phyloP scores from a whole-genome alignment of 2,888 invertebrate genomes.

The Hartigia nigra region DNA sequence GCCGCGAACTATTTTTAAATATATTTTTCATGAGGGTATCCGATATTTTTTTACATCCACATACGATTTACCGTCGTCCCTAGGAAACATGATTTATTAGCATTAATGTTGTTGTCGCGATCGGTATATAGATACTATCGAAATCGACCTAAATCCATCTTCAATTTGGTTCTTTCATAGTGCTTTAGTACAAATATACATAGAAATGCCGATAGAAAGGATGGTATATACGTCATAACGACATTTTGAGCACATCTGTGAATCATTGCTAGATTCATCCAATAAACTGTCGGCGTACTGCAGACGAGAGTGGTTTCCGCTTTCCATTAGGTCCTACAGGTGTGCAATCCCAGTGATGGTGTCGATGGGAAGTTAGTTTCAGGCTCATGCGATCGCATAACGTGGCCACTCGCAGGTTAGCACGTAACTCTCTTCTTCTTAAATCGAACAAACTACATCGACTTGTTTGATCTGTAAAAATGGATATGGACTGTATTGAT shows the following conservation, averaged over 20 bases:
- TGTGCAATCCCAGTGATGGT: background rate
- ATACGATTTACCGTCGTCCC: background rate
- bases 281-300: background rate
- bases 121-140: background rate
- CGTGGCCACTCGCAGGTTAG: background rate
- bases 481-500: background rate
- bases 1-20: background rate
- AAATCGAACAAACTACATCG: background rate
- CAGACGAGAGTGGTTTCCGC: background rate
- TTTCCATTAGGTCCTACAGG: background rate
- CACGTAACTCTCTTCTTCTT: background rate
- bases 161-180: background rate
- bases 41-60: background rate
- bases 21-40: too few species aligned
- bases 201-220: background rate
- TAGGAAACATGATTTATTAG: background rate
- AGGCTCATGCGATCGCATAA: background rate
- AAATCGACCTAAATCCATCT: background rate
- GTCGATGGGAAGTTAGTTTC: background rate
- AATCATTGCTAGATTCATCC: background rate
- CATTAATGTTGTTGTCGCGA: background rate
- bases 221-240: background rate
- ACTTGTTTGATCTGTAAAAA: background rate
- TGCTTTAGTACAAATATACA: background rate
- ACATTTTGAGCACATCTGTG: background rate